Base-by-base conservation (phyloP, 92 coral and sea anemone species). In the Parazoanthus atlanticus region DNA sequence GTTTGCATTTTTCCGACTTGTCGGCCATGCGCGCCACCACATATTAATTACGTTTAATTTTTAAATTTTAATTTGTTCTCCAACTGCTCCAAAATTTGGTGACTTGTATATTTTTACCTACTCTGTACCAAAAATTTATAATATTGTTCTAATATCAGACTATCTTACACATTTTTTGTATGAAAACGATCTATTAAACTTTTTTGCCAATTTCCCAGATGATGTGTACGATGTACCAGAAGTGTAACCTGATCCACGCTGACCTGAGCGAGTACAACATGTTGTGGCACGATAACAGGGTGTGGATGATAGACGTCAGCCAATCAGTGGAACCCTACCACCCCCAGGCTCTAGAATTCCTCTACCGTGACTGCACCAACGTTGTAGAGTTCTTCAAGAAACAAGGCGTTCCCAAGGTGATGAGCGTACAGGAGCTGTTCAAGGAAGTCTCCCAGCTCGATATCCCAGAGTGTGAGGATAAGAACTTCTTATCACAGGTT, bases 241-340 rank as follows among this genome's bases (percentile, higher is more conserved):
- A 92, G 12, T 95, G 98, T 25, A 95, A 93, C 25, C 91, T 96
- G 64, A 93, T 96, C 67, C 99, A 96, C 82, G 99, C 99, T 8
- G 99, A 96, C 78, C 93, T 96, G 52, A 96, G 99, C 69, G 99
- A 96, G 80, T 96, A 96, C 92, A 96, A 96, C 93, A 96, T 96
- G 93, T 71, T 96, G 43, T 96, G 99, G 99, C 93, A 95, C 54
- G 94, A 95, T 0, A 75, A 90, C 76, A 90, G 90, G 80, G 94
- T 94, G 54, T 96, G 98, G 94, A 91, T 96, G 54, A 96, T 96
- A 28, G 99, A 96, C 36, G 99, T 96, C 79, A 96, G 99, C 74
- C 99, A 96, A 85, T 91, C 98, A 7, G 99, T 96, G 70, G 99
- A 96, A 74, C 98, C 99, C n/a, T 88, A 90, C 75, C 99, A 96